phyloP scores from a whole-genome alignment of 2,888 invertebrate species.

The Perithous albicinctus region DNA sequence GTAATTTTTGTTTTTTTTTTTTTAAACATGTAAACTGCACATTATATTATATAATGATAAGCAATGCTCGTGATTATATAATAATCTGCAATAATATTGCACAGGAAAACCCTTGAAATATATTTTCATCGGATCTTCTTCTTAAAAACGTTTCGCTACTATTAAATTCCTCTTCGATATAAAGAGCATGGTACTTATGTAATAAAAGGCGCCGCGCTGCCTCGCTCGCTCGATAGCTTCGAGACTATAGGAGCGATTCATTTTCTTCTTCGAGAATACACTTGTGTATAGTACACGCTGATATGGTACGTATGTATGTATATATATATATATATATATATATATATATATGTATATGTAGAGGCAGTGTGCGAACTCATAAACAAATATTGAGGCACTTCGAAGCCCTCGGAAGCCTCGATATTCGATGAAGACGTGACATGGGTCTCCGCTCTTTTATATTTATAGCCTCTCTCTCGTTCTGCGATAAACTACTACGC shows the following conservation, averaged over 20 bases:
- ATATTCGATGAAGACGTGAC: conserved; percentile 22
- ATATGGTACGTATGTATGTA: neutral
- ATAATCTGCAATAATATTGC: neutral
- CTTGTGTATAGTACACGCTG: neutral
- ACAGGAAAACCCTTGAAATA: too few relatives aligned
- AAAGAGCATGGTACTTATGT: conserved; percentile 19
- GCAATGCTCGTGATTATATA: neutral
- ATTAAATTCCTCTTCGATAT: conserved; percentile 42
- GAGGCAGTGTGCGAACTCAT: conserved; percentile 16
- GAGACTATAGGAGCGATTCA: conserved; percentile 32
- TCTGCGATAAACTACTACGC: neutral
- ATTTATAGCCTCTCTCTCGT: conserved; percentile 32
- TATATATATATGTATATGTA: neutral
- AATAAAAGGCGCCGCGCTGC: conserved; percentile 58
- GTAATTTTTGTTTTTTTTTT: too few relatives aligned
- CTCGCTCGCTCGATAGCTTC: conserved; percentile 42
- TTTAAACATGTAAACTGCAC: neutral
- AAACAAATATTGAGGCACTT: conserved; percentile 50
- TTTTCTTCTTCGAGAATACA: conserved; percentile 39
- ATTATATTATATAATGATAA: neutral
- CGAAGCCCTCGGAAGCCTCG: conserved; percentile 16
- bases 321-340: neutral
- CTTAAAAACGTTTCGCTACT: conserved; percentile 4
- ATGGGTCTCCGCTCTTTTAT: conserved; percentile 14
- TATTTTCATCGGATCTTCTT: conserved; percentile 19